phyloP scores from a whole-genome alignment of 2,888 invertebrate species.

The Phalera bucephala region DNA sequence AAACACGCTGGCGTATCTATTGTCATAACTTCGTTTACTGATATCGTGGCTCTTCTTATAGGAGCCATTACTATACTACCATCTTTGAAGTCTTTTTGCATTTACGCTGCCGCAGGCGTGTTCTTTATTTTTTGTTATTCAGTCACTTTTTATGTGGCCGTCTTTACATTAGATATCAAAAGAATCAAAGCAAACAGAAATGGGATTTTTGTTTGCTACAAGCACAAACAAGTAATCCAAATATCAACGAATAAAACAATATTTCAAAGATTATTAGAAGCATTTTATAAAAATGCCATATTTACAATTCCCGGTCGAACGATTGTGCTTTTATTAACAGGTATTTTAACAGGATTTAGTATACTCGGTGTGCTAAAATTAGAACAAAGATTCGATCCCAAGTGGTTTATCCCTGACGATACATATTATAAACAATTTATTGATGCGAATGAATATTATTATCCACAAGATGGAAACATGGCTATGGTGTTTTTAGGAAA shows the following conservation, averaged over 20 bases:
- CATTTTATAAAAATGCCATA: constrained; percentile 85
- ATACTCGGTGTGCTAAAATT: constrained; percentile 84
- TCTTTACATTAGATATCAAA: constrained; percentile 87
- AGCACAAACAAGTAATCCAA: constrained; percentile 80
- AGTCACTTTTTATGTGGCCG: constrained; percentile 91
- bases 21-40: constrained; percentile 91
- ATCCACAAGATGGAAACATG: constrained; percentile 85
- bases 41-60: constrained; percentile 90
- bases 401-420: constrained; percentile 89
- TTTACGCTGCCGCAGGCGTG: constrained; percentile 90
- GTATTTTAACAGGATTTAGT: constrained; percentile 84
- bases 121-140: constrained; percentile 89
- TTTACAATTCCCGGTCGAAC: constrained; percentile 87
- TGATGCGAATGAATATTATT: constrained; percentile 80
- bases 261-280: constrained; percentile 82
- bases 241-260: constrained; percentile 81
- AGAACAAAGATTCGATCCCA: constrained; percentile 90
- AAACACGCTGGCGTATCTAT: constrained; percentile 93
- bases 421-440: constrained; percentile 86
- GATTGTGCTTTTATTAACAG: constrained; percentile 83
- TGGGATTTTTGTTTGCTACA: constrained; percentile 86
- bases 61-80: constrained; percentile 92
- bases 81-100: constrained; percentile 91
- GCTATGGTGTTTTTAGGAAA: constrained; percentile 86
- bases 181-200: constrained; percentile 85